These are phyloP conservation scores for Caenorhabditis sp. DNA, from an alignment of 2,888 invertebrate species.

Conservation along the genomic window DNA sequence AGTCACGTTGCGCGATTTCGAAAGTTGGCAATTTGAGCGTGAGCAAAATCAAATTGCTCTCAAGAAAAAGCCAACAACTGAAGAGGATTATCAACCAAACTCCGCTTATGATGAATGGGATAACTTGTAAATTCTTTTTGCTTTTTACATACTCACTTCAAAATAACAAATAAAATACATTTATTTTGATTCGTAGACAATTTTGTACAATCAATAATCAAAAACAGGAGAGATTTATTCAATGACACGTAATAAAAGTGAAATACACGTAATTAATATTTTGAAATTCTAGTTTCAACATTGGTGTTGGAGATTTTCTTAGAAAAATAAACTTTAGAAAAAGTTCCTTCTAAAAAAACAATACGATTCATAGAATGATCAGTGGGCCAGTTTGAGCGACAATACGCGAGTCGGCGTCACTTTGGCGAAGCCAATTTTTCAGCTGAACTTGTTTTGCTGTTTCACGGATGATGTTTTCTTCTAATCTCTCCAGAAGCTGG, in stretches of 20 bases:
- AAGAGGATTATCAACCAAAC: slow-evolving; percentile 57
- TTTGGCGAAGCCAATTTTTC: slow-evolving; percentile 15
- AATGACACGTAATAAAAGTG: not conserved
- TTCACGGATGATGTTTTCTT: slow-evolving; percentile 29
- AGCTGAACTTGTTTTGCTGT: slow-evolving; percentile 20
- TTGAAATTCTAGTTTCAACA: too few species aligned
- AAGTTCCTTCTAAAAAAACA: too few species aligned
- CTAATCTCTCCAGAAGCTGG: slow-evolving; percentile 40
- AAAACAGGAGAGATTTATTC: not conserved
- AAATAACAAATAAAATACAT: not conserved
- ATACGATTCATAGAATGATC: not conserved
- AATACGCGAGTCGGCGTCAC: slow-evolving; percentile 8
- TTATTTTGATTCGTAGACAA: not conserved
- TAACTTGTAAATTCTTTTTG: slow-evolving; percentile 48
- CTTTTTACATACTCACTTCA: not conserved
- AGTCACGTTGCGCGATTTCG: slow-evolving; percentile 67
- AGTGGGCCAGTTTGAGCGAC: not conserved
- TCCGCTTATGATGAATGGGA: slow-evolving; percentile 69
- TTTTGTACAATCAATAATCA: not conserved
- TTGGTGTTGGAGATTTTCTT: not conserved
- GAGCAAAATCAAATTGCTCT: slow-evolving; percentile 65
- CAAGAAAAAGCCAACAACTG: slow-evolving; percentile 57
- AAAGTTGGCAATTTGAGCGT: slow-evolving; percentile 68
- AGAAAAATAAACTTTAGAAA: too few species aligned
- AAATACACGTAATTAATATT: too few species aligned